Evolutionary conservation across 2,888 invertebrate species (phyloP), one percentile per base, ranked within the genome.

Genomic region (Euclidia mi): DNA sequence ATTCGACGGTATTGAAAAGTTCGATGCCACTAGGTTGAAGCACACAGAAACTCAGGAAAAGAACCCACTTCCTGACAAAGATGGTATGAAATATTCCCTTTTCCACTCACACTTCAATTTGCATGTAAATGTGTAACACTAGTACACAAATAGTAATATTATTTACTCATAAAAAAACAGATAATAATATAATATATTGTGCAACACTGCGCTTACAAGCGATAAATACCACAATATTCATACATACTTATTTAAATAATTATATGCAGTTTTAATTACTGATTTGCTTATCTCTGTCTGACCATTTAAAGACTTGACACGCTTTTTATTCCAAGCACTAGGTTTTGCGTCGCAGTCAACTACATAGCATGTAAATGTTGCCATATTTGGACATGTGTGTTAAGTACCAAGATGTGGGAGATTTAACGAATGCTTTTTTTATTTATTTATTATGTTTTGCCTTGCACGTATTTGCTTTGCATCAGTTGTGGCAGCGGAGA

Each of bases 41-140:
- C 98, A 98, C 91, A 97, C 98, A 44, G 97, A 98, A 91, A 98
- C 98, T 56, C 96, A 97, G 80, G 98, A 98, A 89, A 99, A 98
- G 94, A 98, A 98, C 90, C 97, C 98, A 48, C 96, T 99, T 82
- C 99, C 99, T 40, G 98, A 98, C 88, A 98, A 98, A 96, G 97
- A 98, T 95, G 98, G 99, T 98, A 95, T 86, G 79, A 46, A 49
- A 59, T 49, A 29, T 28, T 20, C 12, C 2, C 43, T 42, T 52
- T 66, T 55, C n/a, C 55, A 53, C 45, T 12, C 45, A 43, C 56
- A 65, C 51, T 15, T 38, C 12, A 32, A 25, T 7, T 25, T 18
- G 73, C 71, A 70, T 73, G 73, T 51, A 52, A 41, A 56, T 59
- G 44, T 56, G 53, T 45, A 49, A 46, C n/a, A 45, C 37, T 40